phyloP scores from a whole-genome alignment of 1,140 invertebrate species.

The Littorina saxatilis region DNA sequence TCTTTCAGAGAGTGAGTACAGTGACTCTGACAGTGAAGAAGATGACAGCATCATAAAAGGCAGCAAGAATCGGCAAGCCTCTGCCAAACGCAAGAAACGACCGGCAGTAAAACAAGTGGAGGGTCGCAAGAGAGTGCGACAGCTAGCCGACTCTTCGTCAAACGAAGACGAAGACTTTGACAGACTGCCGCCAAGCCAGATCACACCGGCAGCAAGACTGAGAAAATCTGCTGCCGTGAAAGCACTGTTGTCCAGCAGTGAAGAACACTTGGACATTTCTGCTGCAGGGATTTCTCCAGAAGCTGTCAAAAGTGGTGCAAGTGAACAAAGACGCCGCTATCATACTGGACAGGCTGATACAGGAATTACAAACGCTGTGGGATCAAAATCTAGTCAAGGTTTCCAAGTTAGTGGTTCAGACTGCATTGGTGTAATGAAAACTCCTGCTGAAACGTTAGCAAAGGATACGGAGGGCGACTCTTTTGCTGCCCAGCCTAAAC shows the following conservation, averaged over 20 bases:
- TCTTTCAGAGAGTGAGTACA: not conserved
- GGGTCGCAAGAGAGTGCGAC: constrained; percentile 27
- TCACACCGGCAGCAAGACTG: not conserved
- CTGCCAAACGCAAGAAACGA: not conserved
- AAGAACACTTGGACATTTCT: not conserved
- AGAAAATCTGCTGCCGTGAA: not conserved
- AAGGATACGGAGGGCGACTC: not conserved
- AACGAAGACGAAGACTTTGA: constrained; percentile 27
- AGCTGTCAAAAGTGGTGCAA: too few relatives aligned
- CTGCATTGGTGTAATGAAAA: not conserved
- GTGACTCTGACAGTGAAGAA: not conserved
- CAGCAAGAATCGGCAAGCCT: not conserved
- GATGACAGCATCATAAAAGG: not conserved
- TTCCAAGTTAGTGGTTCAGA: not conserved
- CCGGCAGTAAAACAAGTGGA: constrained; percentile 9
- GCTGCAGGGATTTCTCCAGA: not conserved
- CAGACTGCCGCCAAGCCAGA: constrained; percentile 21
- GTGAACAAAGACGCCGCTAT: not conserved
- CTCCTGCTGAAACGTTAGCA: not conserved
- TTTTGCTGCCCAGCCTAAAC: too few relatives aligned
- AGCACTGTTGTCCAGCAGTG: constrained; percentile 30
- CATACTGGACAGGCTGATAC: not conserved
- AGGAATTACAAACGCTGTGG: not conserved
- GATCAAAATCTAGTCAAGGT: not conserved
- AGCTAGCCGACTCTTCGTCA: constrained; percentile 26